Evolutionary conservation across 2,888 invertebrate genomes (phyloP), one percentile per base, ranked within the genome.

Genomic region (Ophraella communa): DNA sequence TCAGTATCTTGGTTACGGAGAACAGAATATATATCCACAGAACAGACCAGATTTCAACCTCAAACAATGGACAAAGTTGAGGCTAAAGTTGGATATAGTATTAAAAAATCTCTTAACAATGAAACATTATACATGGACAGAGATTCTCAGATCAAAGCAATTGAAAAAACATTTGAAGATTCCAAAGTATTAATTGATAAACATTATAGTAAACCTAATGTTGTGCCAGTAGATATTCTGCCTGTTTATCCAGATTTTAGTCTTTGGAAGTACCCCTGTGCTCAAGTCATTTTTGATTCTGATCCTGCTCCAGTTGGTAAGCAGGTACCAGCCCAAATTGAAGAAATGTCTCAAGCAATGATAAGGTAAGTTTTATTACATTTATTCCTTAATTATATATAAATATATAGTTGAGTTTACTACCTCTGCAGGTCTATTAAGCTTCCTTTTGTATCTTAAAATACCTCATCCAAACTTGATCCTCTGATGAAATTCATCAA

Each of bases 321-420:
- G 77, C 89, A 93, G 74, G 89, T 93, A 51, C 91, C 94, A 23
- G 92, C 92, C 7, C 95, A 96, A 79, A 89, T 95, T 75, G 97
- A 98, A 81, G 96, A 97, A 80, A 98, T 98, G 97, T 96, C 96
- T 24, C 97, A 98, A 82, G 98, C 98, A 76, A 97, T 98, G 96
- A 98, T 98, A 84, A 89, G 96, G 93, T 92, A 78, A 74, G 74
- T 74, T 42, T 45, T 27, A n/a, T 24, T 30, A 24, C 17, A 69
- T 54, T n/a, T 5, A 44, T 53, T n/a, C n/a, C n/a, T n/a, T n/a
- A n/a, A n/a, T n/a, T n/a, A n/a, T n/a, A n/a, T n/a, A n/a, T n/a
- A n/a, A n/a, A n/a, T n/a, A n/a, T n/a, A n/a, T n/a, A n/a, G n/a
- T n/a, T n/a, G n/a, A n/a, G n/a, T n/a, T n/a, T n/a, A n/a, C n/a